Conservation (phyloP, 2,888 invertebrate genomes). For the Volucella bombylans region DNA sequence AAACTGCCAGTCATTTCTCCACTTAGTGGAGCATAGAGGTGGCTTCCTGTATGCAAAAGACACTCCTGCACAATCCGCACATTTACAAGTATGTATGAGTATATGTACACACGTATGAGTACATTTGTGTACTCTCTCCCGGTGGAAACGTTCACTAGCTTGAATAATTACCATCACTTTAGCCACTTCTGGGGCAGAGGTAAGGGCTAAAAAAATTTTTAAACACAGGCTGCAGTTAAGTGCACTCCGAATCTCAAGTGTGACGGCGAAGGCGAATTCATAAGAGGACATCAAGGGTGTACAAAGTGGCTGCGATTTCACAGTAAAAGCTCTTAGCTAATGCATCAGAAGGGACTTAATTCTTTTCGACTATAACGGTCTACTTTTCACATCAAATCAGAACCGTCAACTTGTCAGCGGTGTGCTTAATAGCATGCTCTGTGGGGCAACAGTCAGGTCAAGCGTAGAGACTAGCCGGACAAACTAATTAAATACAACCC, state of each 20-base stretch:
- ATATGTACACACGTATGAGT: no score
- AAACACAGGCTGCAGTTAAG: slow-evolving; percentile 63
- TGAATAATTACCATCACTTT: slow-evolving; percentile 70
- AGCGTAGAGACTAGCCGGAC: background rate
- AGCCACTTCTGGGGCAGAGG: slow-evolving; percentile 25
- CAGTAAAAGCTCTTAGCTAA: slow-evolving; percentile 40
- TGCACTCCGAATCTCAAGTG: slow-evolving; percentile 59
- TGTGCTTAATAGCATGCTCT: slow-evolving; percentile 10
- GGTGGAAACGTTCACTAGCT: slow-evolving; percentile 43
- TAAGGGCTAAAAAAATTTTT: slow-evolving; percentile 49
- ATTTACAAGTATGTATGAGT: background rate
- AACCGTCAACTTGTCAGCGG: background rate
- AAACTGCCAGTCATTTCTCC: slow-evolving; percentile 63
- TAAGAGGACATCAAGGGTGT: slow-evolving; percentile 63
- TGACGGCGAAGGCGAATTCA: slow-evolving; percentile 59
- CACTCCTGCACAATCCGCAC: slow-evolving; percentile 9
- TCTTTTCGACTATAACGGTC: slow-evolving; percentile 1
- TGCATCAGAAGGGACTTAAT: slow-evolving; percentile 50
- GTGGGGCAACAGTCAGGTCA: background rate
- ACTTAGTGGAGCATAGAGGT: slow-evolving; percentile 30
- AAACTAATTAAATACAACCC: slow-evolving; percentile 25
- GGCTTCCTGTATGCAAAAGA: slow-evolving; percentile 7
- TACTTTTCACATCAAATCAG: slow-evolving; percentile 15
- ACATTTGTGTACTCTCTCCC: slow-evolving; percentile 6
- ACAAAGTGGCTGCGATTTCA: slow-evolving; percentile 64